Conservation (phyloP, 2,113 vertebrate genomes). For the Rousettus leschenaultii region DNA sequence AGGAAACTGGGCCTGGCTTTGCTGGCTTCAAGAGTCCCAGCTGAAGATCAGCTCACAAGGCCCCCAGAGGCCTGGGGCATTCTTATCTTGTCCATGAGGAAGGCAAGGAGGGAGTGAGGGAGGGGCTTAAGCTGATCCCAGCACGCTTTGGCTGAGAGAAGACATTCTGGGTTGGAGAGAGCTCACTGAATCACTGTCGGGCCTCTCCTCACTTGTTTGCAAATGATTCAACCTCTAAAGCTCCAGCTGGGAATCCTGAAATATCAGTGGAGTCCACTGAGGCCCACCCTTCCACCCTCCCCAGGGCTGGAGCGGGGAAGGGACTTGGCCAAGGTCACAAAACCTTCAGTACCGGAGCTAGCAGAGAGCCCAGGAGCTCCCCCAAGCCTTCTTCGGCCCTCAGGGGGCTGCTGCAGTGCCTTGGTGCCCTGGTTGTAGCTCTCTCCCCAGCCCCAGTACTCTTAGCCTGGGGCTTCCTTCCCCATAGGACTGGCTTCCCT, state of each 20-base stretch:
- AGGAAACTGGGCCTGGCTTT: background rate
- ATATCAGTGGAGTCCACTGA: background rate
- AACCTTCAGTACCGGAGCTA: background rate
- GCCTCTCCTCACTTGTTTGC: background rate
- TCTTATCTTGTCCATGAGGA: background rate
- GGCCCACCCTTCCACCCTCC: background rate
- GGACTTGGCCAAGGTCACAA: conserved; percentile 61
- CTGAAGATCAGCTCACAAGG: background rate
- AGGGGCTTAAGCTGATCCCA: background rate
- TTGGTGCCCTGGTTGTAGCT: background rate
- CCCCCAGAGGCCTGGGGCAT: background rate
- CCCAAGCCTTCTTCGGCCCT: background rate
- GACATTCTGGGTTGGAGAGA: background rate
- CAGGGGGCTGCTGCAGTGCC: background rate
- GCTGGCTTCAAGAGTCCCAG: background rate
- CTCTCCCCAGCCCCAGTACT: background rate
- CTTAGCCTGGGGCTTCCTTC: conserved; percentile 18
- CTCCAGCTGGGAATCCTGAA: conserved; percentile 23
- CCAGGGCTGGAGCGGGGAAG: conserved; percentile 1
- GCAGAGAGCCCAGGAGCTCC: background rate
- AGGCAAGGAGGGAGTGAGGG: background rate
- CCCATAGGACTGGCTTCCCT: conserved; percentile 33
- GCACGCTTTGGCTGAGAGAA: background rate
- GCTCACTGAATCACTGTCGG: background rate
- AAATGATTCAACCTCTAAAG: conserved; percentile 30